A percentile compares a stretch with the other conserved stretches of the same genome.
These are phyloP conservation scores for Hydrozoanthus gracilis DNA, from an alignment of 92 coral and sea anemone genomes.

Conservation along the genomic window DNA sequence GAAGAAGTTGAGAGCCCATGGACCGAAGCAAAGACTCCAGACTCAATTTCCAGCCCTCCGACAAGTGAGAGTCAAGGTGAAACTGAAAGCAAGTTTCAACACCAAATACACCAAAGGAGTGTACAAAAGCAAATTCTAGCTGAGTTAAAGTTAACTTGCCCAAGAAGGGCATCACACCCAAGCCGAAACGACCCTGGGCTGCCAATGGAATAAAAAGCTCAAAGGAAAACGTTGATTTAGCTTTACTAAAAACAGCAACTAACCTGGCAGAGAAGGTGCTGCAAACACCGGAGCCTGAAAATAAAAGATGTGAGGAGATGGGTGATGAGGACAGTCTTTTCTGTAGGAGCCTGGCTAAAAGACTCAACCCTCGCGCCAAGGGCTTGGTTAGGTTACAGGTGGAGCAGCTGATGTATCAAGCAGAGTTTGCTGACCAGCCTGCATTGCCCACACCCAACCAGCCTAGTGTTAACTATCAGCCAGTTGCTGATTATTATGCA, in stretches of 20 bases:
- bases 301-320: not conserved
- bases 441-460: slow-evolving; percentile 7
- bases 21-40: not conserved
- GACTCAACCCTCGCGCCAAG: slow-evolving; percentile 10
- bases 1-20: not conserved
- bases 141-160: not conserved
- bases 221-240: slow-evolving; percentile 33
- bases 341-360: slow-evolving; percentile 4
- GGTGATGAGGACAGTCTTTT: slow-evolving; percentile 2
- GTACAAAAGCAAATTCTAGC: not conserved
- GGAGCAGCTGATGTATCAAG: slow-evolving; percentile 37
- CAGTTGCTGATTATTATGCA: slow-evolving; percentile 13
- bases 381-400: slow-evolving; percentile 13
- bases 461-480: not conserved
- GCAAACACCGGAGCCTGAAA: slow-evolving; percentile 5
- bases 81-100: not conserved
- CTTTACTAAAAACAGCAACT: slow-evolving; percentile 50
- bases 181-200: slow-evolving; percentile 42
- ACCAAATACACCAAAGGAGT: not conserved
- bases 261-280: slow-evolving; percentile 51
- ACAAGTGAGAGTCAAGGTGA: slow-evolving; percentile 26
- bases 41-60: slow-evolving; percentile 11
- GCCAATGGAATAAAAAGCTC: slow-evolving; percentile 11
- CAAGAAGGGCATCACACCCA: not conserved
- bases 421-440: slow-evolving; percentile 25